phyloP scores from a whole-genome alignment of 2,888 invertebrate genomes.

The Lypha dubia region DNA sequence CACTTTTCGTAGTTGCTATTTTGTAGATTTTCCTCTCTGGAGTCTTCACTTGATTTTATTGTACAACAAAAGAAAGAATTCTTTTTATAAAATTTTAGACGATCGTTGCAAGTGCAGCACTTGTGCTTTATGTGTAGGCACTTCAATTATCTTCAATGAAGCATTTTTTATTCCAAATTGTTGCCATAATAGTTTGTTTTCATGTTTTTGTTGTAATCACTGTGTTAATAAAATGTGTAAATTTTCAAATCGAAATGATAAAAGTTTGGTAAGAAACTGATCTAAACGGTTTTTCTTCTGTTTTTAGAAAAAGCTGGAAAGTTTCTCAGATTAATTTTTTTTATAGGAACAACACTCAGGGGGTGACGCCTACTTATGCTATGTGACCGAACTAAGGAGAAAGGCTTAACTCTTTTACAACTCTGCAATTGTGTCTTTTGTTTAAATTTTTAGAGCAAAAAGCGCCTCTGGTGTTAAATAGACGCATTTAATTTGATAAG shows the following conservation, averaged over 20 bases:
- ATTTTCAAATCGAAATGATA: conserved; percentile 60
- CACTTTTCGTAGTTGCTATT: conserved; percentile 54
- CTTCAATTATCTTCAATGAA: conserved; percentile 62
- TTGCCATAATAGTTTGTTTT: conserved; percentile 16
- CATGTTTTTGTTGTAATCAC: conserved; percentile 22
- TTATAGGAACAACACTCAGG: too few species aligned
- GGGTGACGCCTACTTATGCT: too few species aligned
- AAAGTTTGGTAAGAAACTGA: conserved; percentile 33
- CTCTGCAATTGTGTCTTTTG: too few species aligned
- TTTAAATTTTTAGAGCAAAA: too few species aligned
- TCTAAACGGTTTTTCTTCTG: conserved; percentile 17
- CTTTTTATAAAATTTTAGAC: conserved; percentile 11
- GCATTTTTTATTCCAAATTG: conserved; percentile 34
- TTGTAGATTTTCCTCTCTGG: conserved; percentile 50
- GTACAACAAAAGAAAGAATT: conserved; percentile 52
- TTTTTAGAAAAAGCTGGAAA: too few species aligned
- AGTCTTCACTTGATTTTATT: conserved; percentile 43
- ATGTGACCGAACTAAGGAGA: too few species aligned
- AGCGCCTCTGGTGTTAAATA: too few species aligned
- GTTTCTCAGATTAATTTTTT: too few species aligned
- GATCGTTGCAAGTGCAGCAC: conserved; percentile 39
- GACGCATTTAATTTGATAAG: too few species aligned
- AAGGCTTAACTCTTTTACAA: too few species aligned
- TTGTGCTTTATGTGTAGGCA: conserved; percentile 62
- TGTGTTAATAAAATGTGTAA: conserved; percentile 66